phyloP scores from a whole-genome alignment of 2,113 vertebrate genomes.

The Kryptolebias marmoratus region DNA sequence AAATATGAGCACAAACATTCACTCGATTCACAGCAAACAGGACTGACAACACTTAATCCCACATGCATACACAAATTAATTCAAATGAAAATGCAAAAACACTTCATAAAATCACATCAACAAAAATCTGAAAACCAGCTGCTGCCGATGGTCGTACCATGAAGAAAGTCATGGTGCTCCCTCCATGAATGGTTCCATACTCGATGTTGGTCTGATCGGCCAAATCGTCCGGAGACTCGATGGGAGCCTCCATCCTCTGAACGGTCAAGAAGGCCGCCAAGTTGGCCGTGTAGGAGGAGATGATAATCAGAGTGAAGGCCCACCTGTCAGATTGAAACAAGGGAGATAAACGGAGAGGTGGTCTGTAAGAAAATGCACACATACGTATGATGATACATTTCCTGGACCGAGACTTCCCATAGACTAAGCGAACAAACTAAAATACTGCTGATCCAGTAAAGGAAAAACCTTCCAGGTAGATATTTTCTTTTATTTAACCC shows the following conservation, averaged over 20 bases:
- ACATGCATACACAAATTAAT: slow-evolving; percentile 4
- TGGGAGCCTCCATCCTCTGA: slow-evolving; percentile 95
- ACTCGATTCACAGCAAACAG: slow-evolving; percentile 10
- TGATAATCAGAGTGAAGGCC: slow-evolving; percentile 96
- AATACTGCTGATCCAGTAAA: not conserved
- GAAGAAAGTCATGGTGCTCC: slow-evolving; percentile 98
- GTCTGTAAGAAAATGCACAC: not conserved
- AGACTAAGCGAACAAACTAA: not conserved
- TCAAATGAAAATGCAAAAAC: slow-evolving; percentile 5
- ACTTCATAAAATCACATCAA: not conserved
- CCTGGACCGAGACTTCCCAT: not conserved
- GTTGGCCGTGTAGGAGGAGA: slow-evolving; percentile 97
- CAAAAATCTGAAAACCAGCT: not conserved
- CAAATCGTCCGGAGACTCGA: slow-evolving; percentile 92
- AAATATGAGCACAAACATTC: slow-evolving; percentile 44
- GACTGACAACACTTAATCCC: not conserved
- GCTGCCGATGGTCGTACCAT: slow-evolving; percentile 78
- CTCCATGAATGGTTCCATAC: slow-evolving; percentile 93
- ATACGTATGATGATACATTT: not conserved
- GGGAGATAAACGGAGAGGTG: not conserved
- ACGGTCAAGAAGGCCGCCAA: slow-evolving; percentile 94
- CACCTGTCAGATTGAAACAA: slow-evolving; percentile 80
- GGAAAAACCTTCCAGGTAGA: not conserved
- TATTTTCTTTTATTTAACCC: slow-evolving; percentile 12
- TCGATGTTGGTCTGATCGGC: slow-evolving; percentile 96